Conservation (phyloP, 2,797 vertebrate genomes). For the Adelosebastes latens region DNA sequence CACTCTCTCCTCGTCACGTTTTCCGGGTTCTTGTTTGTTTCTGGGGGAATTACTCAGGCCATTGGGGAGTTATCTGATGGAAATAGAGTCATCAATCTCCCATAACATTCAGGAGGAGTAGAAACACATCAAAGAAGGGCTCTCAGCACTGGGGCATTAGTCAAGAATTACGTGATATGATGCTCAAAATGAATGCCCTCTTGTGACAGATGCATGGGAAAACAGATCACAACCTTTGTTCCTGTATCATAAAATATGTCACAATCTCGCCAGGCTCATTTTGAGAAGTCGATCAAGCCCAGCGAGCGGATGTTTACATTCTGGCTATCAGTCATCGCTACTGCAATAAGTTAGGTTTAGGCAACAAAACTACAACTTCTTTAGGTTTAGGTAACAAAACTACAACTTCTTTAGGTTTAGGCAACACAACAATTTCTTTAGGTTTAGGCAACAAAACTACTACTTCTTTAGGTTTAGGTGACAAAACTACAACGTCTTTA, state of each 20-base stretch:
- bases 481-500: no score
- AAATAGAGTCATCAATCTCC: conserved; percentile 72
- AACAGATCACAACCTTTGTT: conserved; percentile 27
- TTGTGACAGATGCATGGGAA: conserved; percentile 17
- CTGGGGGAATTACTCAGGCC: conserved; percentile 56
- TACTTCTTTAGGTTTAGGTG: no score
- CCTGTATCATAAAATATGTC: conserved; percentile 13
- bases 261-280: not conserved
- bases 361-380: no score
- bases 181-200: not conserved
- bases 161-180: conserved; percentile 22
- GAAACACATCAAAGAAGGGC: conserved; percentile 37
- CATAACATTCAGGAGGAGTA: conserved; percentile 54
- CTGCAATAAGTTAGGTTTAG: no score
- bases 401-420: no score
- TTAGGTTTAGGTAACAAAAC: no score
- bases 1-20: conserved; percentile 41
- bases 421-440: no score
- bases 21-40: conserved; percentile 65
- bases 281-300: conserved; percentile 20
- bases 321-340: conserved; percentile 29
- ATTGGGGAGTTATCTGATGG: conserved; percentile 50
- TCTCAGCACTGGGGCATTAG: conserved; percentile 14
- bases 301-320: conserved; percentile 55
- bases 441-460: rapidly evolving